Percentiles rank a stretch among this genome's conserved stretches.
These are phyloP conservation scores for Alosa sapidissima DNA, from an alignment of 2,797 vertebrate species.

Conservation along the genomic window DNA sequence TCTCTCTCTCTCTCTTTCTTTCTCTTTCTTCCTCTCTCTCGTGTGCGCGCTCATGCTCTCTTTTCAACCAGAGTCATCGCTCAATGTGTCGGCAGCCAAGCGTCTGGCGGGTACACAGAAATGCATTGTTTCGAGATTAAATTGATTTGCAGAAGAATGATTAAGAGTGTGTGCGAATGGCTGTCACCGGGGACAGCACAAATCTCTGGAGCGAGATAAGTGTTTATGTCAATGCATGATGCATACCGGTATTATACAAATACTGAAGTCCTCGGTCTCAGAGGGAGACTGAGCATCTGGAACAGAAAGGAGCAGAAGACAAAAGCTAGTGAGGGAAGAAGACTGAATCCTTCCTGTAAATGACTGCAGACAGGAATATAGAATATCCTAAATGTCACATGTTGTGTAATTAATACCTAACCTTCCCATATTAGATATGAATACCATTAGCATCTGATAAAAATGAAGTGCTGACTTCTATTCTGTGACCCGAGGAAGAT, in stretches of 20 bases:
- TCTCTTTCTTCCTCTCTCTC: not conserved
- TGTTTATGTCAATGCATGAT: conserved; percentile 45
- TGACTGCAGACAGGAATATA: not conserved
- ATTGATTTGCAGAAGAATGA: conserved; percentile 49
- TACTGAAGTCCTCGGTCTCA: conserved; percentile 33
- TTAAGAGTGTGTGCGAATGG: conserved; percentile 39
- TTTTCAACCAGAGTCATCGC: conserved; percentile 33
- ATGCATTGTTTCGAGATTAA: conserved; percentile 48
- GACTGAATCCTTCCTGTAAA: not conserved
- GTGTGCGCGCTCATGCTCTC: not conserved
- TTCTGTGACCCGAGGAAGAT: not conserved
- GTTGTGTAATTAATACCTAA: not conserved
- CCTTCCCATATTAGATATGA: not conserved
- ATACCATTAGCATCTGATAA: conserved; percentile 12
- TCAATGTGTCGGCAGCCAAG: conserved; percentile 31
- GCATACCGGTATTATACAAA: conserved; percentile 41
- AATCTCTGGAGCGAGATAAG: conserved; percentile 42
- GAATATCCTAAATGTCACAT: not conserved
- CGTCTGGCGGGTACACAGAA: conserved; percentile 36
- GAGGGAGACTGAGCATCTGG: conserved; percentile 31
- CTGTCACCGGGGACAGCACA: conserved; percentile 33
- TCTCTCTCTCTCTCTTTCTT: not conserved
- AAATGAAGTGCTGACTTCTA: not conserved
- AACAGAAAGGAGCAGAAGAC: not conserved
- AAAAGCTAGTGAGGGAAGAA: not conserved